phyloP scores from a whole-genome alignment of 1,140 invertebrate species.

The Bombus sylvicola region DNA sequence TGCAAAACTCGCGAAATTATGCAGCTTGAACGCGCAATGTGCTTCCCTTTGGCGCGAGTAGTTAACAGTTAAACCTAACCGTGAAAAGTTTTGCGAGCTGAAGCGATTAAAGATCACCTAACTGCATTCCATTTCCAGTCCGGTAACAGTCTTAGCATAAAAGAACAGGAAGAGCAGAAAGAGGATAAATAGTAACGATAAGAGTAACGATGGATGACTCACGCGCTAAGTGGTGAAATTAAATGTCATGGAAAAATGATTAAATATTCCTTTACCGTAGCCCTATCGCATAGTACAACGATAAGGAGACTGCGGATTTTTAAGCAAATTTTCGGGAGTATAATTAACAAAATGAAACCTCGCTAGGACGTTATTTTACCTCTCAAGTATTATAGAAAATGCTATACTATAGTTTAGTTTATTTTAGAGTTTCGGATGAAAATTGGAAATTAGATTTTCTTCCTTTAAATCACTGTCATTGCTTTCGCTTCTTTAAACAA shows the following conservation, averaged over 20 bases:
- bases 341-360: too few relatives aligned
- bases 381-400: accelerated
- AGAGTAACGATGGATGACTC: not conserved
- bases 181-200: not conserved
- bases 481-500: too few relatives aligned
- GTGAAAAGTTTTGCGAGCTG: not conserved
- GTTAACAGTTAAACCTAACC: slow-evolving; percentile 10
- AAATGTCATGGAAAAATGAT: too few relatives aligned
- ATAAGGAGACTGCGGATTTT: too few relatives aligned
- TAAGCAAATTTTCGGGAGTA: too few relatives aligned
- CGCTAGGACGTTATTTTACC: too few relatives aligned
- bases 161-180: not conserved
- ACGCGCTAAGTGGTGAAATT: not conserved
- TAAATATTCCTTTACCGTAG: too few relatives aligned
- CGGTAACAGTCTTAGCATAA: not conserved
- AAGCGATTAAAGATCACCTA: not conserved
- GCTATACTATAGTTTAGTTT: too few relatives aligned
- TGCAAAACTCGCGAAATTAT: slow-evolving; percentile 5
- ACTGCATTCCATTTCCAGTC: not conserved
- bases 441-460: too few relatives aligned
- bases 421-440: too few relatives aligned
- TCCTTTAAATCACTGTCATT: too few relatives aligned
- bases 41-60: not conserved
- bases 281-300: too few relatives aligned
- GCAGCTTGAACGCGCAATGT: not conserved